Percentiles rank a stretch among this genome's conserved stretches.
These are phyloP conservation scores for Adineta ricciae DNA, from an alignment of 2,888 invertebrate species.

Conservation along the genomic window DNA sequence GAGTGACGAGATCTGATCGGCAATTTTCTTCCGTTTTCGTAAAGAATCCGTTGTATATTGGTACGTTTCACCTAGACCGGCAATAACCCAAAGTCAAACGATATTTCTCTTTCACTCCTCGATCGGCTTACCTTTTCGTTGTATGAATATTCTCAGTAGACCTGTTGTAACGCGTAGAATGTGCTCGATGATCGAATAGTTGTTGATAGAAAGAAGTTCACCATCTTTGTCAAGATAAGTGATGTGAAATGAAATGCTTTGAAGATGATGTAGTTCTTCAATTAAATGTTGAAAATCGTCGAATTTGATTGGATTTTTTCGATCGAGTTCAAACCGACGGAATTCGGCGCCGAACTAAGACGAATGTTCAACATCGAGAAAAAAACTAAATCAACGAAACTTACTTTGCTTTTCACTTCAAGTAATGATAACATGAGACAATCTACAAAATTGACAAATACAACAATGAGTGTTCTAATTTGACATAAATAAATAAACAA, in stretches of 20 bases:
- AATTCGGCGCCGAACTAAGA: conserved; percentile 30
- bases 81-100: too few relatives aligned
- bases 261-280: conserved; percentile 25
- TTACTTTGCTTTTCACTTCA: conserved; percentile 7
- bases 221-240: conserved; percentile 88
- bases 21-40: conserved; percentile 15
- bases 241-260: conserved; percentile 65
- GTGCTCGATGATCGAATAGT: conserved; percentile 87
- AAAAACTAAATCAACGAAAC: not conserved
- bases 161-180: conserved; percentile 78
- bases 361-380: not conserved
- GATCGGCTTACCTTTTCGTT: conserved; percentile 44
- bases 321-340: conserved; percentile 32
- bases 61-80: not conserved
- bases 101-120: too few relatives aligned
- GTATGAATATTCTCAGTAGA: conserved; percentile 45
- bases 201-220: conserved; percentile 92
- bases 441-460: not conserved
- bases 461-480: not conserved
- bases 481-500: not conserved
- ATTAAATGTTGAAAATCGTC: conserved; percentile 31
- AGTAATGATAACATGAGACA: not conserved
- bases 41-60: not conserved
- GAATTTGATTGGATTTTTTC: conserved; percentile 20
- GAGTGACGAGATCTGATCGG: not conserved